These are phyloP conservation scores for Biston stratarius DNA, from an alignment of 2,888 invertebrate genomes.

Conservation along the genomic window DNA sequence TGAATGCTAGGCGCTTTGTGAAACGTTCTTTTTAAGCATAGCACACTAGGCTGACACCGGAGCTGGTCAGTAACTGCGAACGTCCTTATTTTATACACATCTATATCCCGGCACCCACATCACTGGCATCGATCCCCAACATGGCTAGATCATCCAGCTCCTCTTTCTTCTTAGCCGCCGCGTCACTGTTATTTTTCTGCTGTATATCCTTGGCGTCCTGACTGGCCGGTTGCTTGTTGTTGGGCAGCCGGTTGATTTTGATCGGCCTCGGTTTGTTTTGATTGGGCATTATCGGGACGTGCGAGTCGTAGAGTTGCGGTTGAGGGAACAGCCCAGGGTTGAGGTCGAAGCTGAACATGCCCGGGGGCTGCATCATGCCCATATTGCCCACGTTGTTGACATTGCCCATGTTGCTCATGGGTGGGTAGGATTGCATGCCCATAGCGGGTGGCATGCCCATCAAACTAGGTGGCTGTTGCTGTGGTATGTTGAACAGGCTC, in stretches of 20 bases:
- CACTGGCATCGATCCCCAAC: constrained; percentile 94
- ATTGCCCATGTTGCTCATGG: constrained; percentile 51
- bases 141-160: constrained; percentile 92
- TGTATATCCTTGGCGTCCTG: constrained; percentile 4
- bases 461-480: constrained; percentile 52
- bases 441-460: constrained; percentile 47
- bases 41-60: too few relatives aligned
- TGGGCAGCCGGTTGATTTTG: constrained; percentile 11
- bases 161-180: constrained; percentile 71
- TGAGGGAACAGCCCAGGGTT: constrained; percentile 66
- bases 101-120: constrained; percentile 87
- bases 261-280: constrained; percentile 22
- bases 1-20: too few relatives aligned
- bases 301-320: constrained; percentile 74
- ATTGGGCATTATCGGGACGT: constrained; percentile 68
- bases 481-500: constrained; percentile 48
- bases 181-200: constrained; percentile 46
- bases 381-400: constrained; percentile 11
- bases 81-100: neutral
- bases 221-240: neutral
- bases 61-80: too few relatives aligned
- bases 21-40: too few relatives aligned
- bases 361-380: constrained; percentile 51
- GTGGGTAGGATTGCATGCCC: constrained; percentile 46
- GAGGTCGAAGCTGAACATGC: constrained; percentile 75